Evolutionary conservation across 2,113 vertebrate genomes (phyloP).

Genomic region (Ursus arctos): DNA sequence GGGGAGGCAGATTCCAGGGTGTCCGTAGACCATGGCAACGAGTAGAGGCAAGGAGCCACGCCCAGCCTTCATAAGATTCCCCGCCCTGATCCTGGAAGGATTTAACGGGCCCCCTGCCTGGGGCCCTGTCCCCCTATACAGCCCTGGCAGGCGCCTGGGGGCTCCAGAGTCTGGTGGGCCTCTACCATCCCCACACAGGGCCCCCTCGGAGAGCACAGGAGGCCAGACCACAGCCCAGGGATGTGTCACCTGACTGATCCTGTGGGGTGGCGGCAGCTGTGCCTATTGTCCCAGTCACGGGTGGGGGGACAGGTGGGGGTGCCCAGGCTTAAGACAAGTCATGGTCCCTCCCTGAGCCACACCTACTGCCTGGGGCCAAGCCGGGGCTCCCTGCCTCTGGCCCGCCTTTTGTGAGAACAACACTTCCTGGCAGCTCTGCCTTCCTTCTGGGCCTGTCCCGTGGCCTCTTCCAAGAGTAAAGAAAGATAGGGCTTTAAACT

Average conservation of each 20-base stretch:
- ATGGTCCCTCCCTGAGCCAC: background rate
- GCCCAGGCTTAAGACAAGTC: background rate
- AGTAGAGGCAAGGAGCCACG: accelerated
- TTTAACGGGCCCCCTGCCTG: background rate
- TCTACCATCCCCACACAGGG: background rate
- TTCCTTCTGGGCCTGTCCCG: background rate
- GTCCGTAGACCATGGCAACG: accelerated
- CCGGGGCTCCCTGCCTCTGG: background rate
- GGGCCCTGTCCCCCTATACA: accelerated
- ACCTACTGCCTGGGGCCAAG: background rate
- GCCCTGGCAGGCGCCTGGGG: background rate
- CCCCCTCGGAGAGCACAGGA: background rate
- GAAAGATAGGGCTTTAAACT: background rate
- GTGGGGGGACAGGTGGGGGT: background rate
- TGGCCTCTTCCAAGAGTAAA: background rate
- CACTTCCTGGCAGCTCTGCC: background rate
- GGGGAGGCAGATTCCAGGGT: background rate
- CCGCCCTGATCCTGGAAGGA: background rate
- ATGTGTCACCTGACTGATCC: background rate
- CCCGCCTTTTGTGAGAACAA: background rate
- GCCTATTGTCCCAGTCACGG: background rate
- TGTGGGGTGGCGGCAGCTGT: too few relatives aligned
- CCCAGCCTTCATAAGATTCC: background rate
- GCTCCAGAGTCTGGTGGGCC: background rate
- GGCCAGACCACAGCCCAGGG: background rate